These are phyloP conservation scores for Cryptoleucopteryx plumbea DNA, from an alignment of 2,113 vertebrate species.

Conservation along the genomic window DNA sequence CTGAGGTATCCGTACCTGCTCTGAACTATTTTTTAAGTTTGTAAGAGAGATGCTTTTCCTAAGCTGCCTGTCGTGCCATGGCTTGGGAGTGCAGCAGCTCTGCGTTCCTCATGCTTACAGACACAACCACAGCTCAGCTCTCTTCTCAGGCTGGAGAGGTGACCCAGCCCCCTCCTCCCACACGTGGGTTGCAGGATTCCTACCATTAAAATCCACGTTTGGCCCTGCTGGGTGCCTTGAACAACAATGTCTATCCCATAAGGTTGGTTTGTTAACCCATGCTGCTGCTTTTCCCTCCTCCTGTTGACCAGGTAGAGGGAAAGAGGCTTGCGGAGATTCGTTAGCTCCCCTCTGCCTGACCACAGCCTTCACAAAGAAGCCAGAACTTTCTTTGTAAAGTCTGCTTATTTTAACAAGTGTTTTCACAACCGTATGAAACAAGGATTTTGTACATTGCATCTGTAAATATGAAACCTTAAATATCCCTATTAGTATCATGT, in stretches of 20 bases:
- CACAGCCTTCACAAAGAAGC: neutral
- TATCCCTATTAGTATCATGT: no score
- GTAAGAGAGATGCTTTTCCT: neutral
- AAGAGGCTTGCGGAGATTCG: accelerated
- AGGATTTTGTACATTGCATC: neutral
- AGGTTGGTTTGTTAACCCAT: neutral
- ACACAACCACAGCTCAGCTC: neutral
- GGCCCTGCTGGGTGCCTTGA: neutral
- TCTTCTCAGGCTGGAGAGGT: neutral
- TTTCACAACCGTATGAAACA: neutral
- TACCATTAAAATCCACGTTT: neutral
- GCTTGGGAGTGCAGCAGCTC: neutral
- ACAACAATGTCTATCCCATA: accelerated
- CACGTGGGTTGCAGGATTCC: neutral
- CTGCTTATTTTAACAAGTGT: neutral
- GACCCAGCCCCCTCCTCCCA: neutral
- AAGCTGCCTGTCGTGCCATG: neutral
- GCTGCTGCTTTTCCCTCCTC: neutral
- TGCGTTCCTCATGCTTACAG: accelerated
- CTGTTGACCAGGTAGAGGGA: neutral
- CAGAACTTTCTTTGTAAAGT: neutral
- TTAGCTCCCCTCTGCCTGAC: neutral
- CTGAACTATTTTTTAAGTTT: neutral
- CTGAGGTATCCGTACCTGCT: neutral
- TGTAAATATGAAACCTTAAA: neutral